phyloP scores from a whole-genome alignment of 1,140 invertebrate genomes.

The Sitodiplosis mosellana region DNA sequence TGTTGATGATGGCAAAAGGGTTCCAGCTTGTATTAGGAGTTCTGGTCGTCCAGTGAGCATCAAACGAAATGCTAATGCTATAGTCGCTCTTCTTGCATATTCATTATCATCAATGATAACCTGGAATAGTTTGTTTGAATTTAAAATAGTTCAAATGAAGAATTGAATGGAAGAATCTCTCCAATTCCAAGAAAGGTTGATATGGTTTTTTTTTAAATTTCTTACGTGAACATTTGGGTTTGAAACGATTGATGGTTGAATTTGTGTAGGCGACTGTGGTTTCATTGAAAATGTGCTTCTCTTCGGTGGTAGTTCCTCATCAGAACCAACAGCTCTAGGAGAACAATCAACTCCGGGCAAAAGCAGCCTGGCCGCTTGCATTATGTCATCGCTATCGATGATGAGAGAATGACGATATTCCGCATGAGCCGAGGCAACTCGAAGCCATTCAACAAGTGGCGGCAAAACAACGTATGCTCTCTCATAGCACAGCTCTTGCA shows the following conservation, averaged over 20 bases:
- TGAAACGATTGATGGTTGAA: conserved; percentile 3
- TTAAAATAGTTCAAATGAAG: background rate
- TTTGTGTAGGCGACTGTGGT: conserved; percentile 1
- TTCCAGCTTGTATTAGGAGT: conserved; percentile 54
- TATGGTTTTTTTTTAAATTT: no score
- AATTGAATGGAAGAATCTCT: conserved; percentile 4
- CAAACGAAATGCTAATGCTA: conserved; percentile 64
- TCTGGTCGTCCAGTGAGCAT: conserved; percentile 56
- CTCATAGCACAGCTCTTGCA: conserved; percentile 68
- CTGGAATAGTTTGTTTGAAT: background rate
- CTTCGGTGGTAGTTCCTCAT: conserved; percentile 27
- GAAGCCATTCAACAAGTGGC: conserved; percentile 71
- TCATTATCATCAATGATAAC: conserved; percentile 12
- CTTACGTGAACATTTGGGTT: conserved; percentile 11
- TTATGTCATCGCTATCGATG: conserved; percentile 71
- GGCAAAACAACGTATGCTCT: conserved; percentile 71
- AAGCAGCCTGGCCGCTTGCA: conserved; percentile 67
- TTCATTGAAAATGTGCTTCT: conserved; percentile 12
- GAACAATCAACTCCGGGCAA: conserved; percentile 79
- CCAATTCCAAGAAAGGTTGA: no score
- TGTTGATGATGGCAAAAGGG: conserved; percentile 51
- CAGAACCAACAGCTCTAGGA: conserved; percentile 42
- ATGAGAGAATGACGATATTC: conserved; percentile 58
- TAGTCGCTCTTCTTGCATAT: conserved; percentile 36
- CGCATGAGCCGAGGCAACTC: conserved; percentile 62